These are phyloP conservation scores for Phrixothrix hirtus DNA, from an alignment of 2,888 invertebrate genomes.

Conservation along the genomic window DNA sequence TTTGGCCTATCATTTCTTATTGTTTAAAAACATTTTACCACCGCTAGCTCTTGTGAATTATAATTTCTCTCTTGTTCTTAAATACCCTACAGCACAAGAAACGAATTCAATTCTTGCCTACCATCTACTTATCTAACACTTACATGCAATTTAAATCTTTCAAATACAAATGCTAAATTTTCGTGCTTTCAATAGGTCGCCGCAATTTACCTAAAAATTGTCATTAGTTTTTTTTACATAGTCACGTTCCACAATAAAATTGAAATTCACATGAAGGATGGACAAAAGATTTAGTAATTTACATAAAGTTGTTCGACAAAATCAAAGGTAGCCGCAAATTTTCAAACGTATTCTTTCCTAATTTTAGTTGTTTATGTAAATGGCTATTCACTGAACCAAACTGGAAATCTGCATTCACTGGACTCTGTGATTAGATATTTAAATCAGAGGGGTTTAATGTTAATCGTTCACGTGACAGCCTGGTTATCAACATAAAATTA, in stretches of 20 bases:
- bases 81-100: no score
- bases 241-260: background rate
- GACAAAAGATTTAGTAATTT: conserved; percentile 4
- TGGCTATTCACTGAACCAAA: conserved; percentile 14
- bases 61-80: no score
- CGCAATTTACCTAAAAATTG: background rate
- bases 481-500: conserved; percentile 8
- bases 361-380: conserved; percentile 29
- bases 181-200: no score
- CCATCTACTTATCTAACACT: no score
- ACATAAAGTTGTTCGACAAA: conserved; percentile 15
- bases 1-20: no score
- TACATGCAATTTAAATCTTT: no score
- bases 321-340: conserved; percentile 20
- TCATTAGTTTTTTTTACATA: background rate
- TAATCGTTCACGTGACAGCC: conserved; percentile 26
- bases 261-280: background rate
- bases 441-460: conserved; percentile 30
- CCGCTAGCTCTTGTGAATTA: no score
- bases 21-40: no score
- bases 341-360: conserved; percentile 14
- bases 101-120: no score
- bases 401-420: conserved; percentile 25
- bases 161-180: no score
- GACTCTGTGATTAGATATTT: conserved; percentile 39